phyloP scores from a whole-genome alignment of 1,140 invertebrate species.

The Microplitis demolitor region DNA sequence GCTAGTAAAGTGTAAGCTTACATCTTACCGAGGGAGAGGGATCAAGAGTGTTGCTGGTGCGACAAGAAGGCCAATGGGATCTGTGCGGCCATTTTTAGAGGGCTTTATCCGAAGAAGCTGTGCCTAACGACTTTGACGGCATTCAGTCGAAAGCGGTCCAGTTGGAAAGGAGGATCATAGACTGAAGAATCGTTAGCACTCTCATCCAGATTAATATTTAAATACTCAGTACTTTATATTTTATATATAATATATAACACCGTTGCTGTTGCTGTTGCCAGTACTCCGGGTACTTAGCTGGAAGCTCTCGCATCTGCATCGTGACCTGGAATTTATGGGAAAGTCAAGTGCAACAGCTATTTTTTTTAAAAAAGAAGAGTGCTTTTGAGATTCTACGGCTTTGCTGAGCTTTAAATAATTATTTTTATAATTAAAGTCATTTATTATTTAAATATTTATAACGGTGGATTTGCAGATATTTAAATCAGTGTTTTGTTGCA shows the following conservation, averaged over 20 bases:
- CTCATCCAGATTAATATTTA: not conserved
- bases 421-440: too few relatives aligned
- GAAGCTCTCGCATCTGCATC: not conserved
- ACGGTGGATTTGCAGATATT: too few relatives aligned
- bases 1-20: conserved; percentile 61
- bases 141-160: conserved; percentile 60
- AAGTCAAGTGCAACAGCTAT: conserved; percentile 8
- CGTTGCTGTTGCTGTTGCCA: too few relatives aligned
- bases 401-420: too few relatives aligned
- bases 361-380: not conserved
- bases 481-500: too few relatives aligned
- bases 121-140: conserved; percentile 51
- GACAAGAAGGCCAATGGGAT: conserved; percentile 59
- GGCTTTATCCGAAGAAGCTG: conserved; percentile 49
- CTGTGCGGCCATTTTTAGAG: conserved; percentile 61
- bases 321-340: not conserved
- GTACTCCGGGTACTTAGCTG: not conserved
- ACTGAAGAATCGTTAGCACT: not conserved
- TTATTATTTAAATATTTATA: too few relatives aligned
- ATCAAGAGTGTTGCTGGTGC: conserved; percentile 33
- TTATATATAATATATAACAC: too few relatives aligned
- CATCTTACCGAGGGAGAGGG: conserved; percentile 30
- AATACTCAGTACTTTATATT: too few relatives aligned
- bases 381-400: not conserved
- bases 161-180: conserved; percentile 41